phyloP scores from a whole-genome alignment of 2,888 invertebrate species.

The Xanthostigma xanthostigma region DNA sequence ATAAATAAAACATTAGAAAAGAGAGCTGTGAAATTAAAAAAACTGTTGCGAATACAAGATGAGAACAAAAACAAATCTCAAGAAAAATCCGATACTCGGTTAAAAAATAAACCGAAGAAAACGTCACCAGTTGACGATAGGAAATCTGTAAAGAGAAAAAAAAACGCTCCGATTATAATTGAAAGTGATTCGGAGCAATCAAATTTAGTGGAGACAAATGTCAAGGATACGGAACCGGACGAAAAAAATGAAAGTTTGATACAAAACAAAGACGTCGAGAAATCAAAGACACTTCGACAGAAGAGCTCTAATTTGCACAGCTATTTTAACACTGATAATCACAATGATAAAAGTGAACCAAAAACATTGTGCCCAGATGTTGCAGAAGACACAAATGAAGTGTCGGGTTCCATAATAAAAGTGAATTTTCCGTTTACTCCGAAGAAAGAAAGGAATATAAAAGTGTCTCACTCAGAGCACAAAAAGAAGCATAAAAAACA shows the following conservation, averaged over 20 bases:
- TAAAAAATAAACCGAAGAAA: neutral
- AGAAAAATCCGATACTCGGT: conserved; percentile 3
- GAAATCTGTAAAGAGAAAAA: no score
- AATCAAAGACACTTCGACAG: no score
- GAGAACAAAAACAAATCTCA: conserved; percentile 10
- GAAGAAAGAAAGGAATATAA: conserved; percentile 11
- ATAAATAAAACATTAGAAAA: conserved; percentile 43
- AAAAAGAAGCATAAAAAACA: no score
- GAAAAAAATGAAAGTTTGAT: conserved; percentile 1
- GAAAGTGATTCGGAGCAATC: conserved; percentile 6
- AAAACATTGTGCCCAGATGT: no score
- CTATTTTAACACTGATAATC: no score
- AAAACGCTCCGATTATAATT: conserved; percentile 1
- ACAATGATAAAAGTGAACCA: no score
- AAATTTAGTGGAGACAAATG: no score
- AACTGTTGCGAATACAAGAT: conserved; percentile 27
- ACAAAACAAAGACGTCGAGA: conserved; percentile 8
- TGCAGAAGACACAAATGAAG: neutral
- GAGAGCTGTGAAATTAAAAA: conserved; percentile 41
- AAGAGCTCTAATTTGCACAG: no score
- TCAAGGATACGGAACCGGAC: neutral
- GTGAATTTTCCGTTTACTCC: no score
- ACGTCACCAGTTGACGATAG: neutral
- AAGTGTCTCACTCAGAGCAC: conserved; percentile 5
- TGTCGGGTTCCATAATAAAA: no score